Evolutionary conservation across 2,113 vertebrate species (phyloP), one percentile per base, ranked within the genome.

Genomic region (Lonchura striata): DNA sequence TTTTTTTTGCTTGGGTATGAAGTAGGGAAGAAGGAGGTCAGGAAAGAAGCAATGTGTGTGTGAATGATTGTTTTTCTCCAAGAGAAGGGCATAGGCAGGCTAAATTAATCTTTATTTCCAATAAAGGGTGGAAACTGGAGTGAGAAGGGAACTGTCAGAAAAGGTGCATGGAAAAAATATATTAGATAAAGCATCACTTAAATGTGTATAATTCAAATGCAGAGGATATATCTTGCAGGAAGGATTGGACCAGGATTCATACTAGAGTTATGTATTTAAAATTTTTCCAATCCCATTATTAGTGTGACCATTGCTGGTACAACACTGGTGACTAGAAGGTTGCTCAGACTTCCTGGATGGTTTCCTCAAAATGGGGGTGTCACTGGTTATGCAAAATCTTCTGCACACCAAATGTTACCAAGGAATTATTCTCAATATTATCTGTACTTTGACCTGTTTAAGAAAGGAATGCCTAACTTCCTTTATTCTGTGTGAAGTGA

Each of bases 71-170:
- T 57, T 86, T 91, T 81, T 74, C 46, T 79, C 60, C 60, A 52
- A 66, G 39, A 83, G 49, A 93, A 95, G 56, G 53, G 33, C 87
- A 95, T 11, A 86, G 47, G 57, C 65, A 94, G 47, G 66, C 63
- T 89, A 95, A 94, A 97, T 86, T 92, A 90, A 97, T 95, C 96
- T 95, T 82, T 96, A 89, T 92, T 96, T 96, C 49, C 70, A 79
- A 42, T 84, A 81, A 92, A 93, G 41, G 64, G 44, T 42, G 47
- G 60, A 42, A 49, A 74, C 14, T 82, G 30, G 10, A 89, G 11
- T 52, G n/a, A 86, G 74, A 44, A 57, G 35, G 60, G 18, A 80
- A 41, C 47, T 94, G 39, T 69, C 54, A 95, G 69, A 87, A 61
- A 80, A 95, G 89, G 61, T 39, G 22, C 17, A 53, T 61, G 39